Evolutionary conservation across 2,113 vertebrate genomes (phyloP), one percentile per base, ranked within the genome.

Genomic region (Dromas ardeola): DNA sequence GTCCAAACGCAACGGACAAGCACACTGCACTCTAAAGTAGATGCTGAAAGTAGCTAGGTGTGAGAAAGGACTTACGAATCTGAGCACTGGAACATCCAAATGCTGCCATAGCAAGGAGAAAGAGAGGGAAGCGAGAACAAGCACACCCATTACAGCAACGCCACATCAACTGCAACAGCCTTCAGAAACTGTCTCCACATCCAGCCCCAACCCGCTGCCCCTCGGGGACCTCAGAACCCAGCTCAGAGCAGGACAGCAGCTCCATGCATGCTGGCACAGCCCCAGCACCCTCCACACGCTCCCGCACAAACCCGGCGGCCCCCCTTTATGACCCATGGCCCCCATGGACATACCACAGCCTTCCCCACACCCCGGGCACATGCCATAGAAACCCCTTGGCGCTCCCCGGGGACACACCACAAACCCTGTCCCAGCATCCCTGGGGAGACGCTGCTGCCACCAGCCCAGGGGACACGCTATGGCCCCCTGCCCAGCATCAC

Each of bases 151-250:
- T 15, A n/a, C 23, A 34, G 56, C 61, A 56, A 21, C 2, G 1
- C 34, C 43, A 47, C 43, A 34, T 5, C 3, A 19, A 45, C 11
- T 62, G 30, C 29, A 22, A 34, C 9, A 4, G 1, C 56, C 69
- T 14, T 6, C 71, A 59, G 32, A 29, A 72, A 13, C 22, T 19
- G 30, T 13, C 20, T 25, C 29, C 22, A 27, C 26, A 13, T n/a
- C 47, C 32, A 74, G 56, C 34, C 52, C 10, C 5, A 25, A 12
- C 34, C 23, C 8, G 1, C 43, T 21, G 70, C 15, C 13, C 45
- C 55, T 18, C 4, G 1, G 52, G 50, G 49, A 50, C 14, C 34
- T 43, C 10, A 2, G 6, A 2, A 15, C 13, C 12, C 10, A 0
- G 11, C 52, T 20, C 25, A 11, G 26, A n/a, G 45, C 30, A 14